Evolutionary conservation across 2,113 vertebrate genomes (phyloP), one percentile per base, ranked within the genome.

Genomic region (Pelmatolapia mariae): DNA sequence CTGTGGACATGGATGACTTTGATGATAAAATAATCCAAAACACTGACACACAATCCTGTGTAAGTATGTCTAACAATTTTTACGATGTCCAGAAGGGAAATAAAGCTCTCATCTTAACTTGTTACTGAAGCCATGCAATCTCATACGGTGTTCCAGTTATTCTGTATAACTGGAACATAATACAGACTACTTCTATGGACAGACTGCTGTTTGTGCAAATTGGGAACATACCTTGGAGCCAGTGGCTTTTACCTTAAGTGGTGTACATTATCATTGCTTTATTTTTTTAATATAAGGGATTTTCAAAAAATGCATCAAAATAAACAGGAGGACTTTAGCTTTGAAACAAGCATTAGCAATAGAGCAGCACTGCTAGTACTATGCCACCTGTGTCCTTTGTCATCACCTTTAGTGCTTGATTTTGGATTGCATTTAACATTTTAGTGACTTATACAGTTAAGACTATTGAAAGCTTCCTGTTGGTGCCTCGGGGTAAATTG

Each of bases 51-150:
- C 86, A 91, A 40, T 87, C 78, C 18, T 73, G 92, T 89, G 96
- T 97, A 94, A 97, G 96, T 96, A 96, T 90, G 80, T 91, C 88
- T 91, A 92, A 93, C 87, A 85, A 78, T 80, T 86, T n/a, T 66
- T 24, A 56, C 40, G 43, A 16, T 40, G 26, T 81, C 40, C 78
- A 43, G 19, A 86, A 81, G 40, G 26, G 73, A 33, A 78, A 78
- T 78, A 19, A 11, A 52, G 13, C 10, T 57, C 8, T 45, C 16
- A 61, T 33, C 4, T 24, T 11, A 84, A 38, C 2, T 5, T 1
- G 2, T 52, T 40, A 56, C 15, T 84, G 43, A 54, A 61, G 12
- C 12, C 1, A 4, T 82, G 33, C 16, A 61, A 13, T 81, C 36
- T 3, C 13, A 38, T 22, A 6, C 4, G 1, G n/a, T 43, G n/a